Evolutionary conservation across 1,140 invertebrate genomes (phyloP).

Genomic region (Potamilus streckersoni): DNA sequence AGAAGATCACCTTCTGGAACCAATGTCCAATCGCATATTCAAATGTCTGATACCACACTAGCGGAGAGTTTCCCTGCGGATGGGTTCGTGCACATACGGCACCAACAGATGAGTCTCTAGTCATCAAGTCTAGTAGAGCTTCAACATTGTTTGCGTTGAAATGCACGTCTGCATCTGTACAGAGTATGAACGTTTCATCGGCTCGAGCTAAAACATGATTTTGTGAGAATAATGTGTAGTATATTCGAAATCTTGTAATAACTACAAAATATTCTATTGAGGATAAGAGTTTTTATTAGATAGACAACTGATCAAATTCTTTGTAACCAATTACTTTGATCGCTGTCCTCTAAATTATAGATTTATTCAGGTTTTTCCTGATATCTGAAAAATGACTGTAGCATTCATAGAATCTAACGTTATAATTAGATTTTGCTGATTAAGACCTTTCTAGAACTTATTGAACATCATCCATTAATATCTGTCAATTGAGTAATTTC

Average conservation of each 20-base stretch:
- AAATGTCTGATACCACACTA: constrained; percentile 63
- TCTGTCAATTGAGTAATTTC: neutral
- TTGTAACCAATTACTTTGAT: neutral
- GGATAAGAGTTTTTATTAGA: no score
- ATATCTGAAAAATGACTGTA: constrained; percentile 4
- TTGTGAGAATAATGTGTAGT: constrained; percentile 2
- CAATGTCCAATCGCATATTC: constrained; percentile 66
- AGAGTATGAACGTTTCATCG: constrained; percentile 42
- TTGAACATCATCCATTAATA: neutral
- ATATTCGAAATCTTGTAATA: constrained; percentile 2
- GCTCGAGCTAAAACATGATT: neutral
- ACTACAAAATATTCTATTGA: neutral
- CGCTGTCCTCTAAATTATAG: no score
- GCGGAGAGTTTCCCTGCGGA: constrained; percentile 57
- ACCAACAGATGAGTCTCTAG: constrained; percentile 56
- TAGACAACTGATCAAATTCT: no score
- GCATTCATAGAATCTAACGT: constrained; percentile 18
- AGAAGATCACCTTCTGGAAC: constrained; percentile 60
- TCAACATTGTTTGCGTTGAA: constrained; percentile 61
- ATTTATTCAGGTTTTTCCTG: neutral
- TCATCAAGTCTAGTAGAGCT: constrained; percentile 63
- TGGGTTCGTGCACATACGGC: constrained; percentile 63
- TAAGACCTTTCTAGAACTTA: neutral
- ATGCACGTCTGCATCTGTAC: constrained; percentile 63
- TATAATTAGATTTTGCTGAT: neutral